Evolutionary conservation across 2,888 invertebrate genomes (phyloP), one percentile per base, ranked within the genome.

Genomic region (Ectropis crepuscularia): DNA sequence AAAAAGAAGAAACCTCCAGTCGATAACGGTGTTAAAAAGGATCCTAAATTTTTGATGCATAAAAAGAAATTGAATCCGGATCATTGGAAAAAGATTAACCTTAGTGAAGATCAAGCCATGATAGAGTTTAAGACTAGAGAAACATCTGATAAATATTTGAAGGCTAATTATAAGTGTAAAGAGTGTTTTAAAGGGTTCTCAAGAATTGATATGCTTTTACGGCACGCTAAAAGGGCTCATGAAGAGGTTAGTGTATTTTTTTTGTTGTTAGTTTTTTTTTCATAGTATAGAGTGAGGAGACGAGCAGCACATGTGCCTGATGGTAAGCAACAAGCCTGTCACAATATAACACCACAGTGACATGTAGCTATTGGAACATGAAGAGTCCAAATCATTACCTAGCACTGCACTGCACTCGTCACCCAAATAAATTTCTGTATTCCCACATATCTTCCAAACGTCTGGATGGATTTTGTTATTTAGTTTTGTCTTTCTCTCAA

Each of bases 171-270:
- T 59, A 88, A 87, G 72, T 90, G 90, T 67, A 75, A 71, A 5
- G 81, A 86, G 58, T 90, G 90, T 62, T 83, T 82, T 9, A 90
- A 86, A 74, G 85, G 89, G 0, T 90, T 89, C 66, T 87, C 89
- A 0, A 85, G 86, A 16, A 82, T 82, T 54, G 85, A 89, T 57
- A 90, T 88, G 82, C 68, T 88, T 50, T 75, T 81, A 53, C 74
- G 90, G 42, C 89, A 90, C 68, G 75, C 71, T 6, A 81, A 84
- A 57, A 74, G 88, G 53, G 77, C 85, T 39, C 90, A 90, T 54
- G 67, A 73, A 38, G 64, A 71, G 68, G 71, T 71, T 42, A 49
- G 59, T 45, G 8, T 36, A 43, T 42, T 28, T 39, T n/a, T 10
- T 12, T 51, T 37, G 4, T 11, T 5, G 4, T 42, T 53, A n/a